Percentiles rank a stretch among this genome's conserved stretches.
phyloP scores from a whole-genome alignment of 2,113 vertebrate genomes.

The Antennarius striatus region DNA sequence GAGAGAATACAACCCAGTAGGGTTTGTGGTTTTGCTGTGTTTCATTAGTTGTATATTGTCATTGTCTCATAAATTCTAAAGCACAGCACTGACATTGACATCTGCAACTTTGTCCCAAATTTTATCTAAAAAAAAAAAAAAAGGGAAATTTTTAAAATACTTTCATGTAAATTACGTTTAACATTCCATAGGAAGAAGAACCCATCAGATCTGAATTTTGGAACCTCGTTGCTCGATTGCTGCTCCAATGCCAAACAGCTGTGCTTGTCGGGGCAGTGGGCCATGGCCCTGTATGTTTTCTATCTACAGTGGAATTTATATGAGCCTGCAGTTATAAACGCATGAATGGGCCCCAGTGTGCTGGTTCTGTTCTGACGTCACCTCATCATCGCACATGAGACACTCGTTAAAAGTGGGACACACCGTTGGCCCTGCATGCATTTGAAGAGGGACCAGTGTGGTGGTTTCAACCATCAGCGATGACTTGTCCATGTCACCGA shows the following conservation, averaged over 20 bases:
- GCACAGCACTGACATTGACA: background rate
- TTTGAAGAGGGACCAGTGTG: conserved; percentile 40
- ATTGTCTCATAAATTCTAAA: too few relatives aligned
- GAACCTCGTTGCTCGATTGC: conserved; percentile 17
- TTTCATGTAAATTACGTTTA: background rate
- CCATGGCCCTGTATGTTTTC: conserved; percentile 62
- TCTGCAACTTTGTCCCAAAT: background rate
- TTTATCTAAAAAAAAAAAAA: background rate
- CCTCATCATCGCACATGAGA: conserved; percentile 49
- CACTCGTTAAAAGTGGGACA: conserved; percentile 49
- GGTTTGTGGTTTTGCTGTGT: background rate
- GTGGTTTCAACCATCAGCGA: conserved; percentile 1
- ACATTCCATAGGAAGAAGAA: background rate
- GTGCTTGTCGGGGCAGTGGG: conserved; percentile 49
- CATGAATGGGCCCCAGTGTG: conserved; percentile 75
- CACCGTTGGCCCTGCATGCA: background rate
- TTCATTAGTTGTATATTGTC: too few relatives aligned
- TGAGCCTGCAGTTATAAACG: conserved; percentile 67
- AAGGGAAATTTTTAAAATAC: background rate
- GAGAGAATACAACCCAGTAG: conserved; percentile 19
- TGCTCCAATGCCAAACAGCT: conserved; percentile 62
- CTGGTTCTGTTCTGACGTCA: conserved; percentile 64
- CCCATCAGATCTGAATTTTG: conserved; percentile 20
- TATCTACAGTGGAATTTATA: conserved; percentile 78
- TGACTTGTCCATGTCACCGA: too few relatives aligned